Percentiles rank a stretch among this genome's conserved stretches.
These are phyloP conservation scores for Upupa epops DNA, from an alignment of 2,113 vertebrate species.

Conservation along the genomic window DNA sequence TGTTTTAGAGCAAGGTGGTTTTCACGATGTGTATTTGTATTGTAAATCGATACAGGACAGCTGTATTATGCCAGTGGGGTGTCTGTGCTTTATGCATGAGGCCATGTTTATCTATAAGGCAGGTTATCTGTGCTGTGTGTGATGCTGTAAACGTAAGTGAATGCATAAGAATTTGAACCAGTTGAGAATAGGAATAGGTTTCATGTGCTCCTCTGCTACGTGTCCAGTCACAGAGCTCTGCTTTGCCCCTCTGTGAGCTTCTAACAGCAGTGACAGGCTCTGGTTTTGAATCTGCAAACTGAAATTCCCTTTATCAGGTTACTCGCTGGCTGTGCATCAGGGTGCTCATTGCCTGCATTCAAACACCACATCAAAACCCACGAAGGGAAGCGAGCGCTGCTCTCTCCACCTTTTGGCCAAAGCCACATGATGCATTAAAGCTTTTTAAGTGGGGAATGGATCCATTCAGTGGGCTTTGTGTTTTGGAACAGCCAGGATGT, in stretches of 20 bases:
- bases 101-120: background rate
- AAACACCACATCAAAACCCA: background rate
- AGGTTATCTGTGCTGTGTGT: background rate
- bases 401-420: background rate
- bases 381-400: accelerated
- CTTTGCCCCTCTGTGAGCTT: background rate
- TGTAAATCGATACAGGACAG: background rate
- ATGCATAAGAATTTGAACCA: background rate
- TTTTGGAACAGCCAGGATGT: conserved; percentile 20
- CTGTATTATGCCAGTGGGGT: background rate
- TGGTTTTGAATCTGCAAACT: background rate
- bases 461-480: background rate
- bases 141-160: background rate
- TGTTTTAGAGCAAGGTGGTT: background rate
- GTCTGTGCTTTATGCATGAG: background rate
- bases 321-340: background rate
- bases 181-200: background rate
- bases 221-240: background rate
- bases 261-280: background rate
- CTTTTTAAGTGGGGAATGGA: background rate
- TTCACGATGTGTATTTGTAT: background rate
- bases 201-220: accelerated
- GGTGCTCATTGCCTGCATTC: background rate
- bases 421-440: background rate
- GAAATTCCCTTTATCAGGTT: background rate